Evolutionary conservation across 2,797 vertebrate species (phyloP).

Genomic region (Labeo calbasu): DNA sequence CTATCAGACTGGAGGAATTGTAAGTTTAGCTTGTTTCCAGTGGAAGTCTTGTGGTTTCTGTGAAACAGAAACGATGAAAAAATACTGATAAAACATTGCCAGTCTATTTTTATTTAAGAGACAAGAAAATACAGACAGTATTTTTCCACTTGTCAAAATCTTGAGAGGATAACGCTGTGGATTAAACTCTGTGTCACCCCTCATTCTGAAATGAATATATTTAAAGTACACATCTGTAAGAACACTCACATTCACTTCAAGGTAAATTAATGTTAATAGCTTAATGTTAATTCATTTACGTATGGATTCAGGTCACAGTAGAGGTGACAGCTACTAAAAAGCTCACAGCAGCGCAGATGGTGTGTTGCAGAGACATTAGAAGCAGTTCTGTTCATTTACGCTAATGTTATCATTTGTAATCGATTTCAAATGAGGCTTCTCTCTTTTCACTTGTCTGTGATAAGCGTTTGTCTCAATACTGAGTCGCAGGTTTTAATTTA

Average conservation of each 20-base stretch:
- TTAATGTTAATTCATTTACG: slow-evolving; percentile 14
- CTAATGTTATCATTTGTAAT: slow-evolving; percentile 33
- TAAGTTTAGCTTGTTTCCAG: background rate
- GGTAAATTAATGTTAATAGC: slow-evolving; percentile 29
- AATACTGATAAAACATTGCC: background rate
- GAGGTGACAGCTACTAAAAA: slow-evolving; percentile 28
- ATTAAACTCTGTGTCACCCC: slow-evolving; percentile 13
- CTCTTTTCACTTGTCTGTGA: slow-evolving; percentile 17
- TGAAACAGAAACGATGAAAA: background rate
- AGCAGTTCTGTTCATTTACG: slow-evolving; percentile 1
- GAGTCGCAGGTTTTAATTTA: slow-evolving; percentile 16
- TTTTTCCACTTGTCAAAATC: background rate
- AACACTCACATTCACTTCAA: slow-evolving; percentile 22
- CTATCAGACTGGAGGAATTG: slow-evolving; percentile 3
- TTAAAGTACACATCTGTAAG: background rate
- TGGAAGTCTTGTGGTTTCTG: background rate
- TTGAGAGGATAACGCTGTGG: background rate
- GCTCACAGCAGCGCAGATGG: background rate
- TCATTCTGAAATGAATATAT: slow-evolving; percentile 20
- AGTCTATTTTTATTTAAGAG: background rate
- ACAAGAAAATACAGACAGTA: background rate
- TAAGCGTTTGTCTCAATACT: background rate
- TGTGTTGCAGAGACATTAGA: background rate
- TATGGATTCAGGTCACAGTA: slow-evolving; percentile 25
- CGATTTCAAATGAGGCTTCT: slow-evolving; percentile 13